Evolutionary conservation across 2,797 vertebrate species (phyloP).

Genomic region (Poecile montanus): DNA sequence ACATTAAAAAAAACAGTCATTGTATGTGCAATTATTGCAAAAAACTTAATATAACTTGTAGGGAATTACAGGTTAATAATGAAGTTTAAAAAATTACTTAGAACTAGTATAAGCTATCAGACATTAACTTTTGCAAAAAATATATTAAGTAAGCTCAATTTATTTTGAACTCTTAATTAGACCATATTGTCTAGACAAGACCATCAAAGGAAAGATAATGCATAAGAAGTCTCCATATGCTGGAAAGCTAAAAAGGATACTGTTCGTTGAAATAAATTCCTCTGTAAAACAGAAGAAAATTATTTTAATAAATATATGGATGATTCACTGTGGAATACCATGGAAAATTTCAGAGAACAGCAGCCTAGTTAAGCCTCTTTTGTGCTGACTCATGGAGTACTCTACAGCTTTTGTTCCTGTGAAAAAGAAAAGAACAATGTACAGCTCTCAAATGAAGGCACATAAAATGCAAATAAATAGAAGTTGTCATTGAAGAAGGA

Average conservation of each 20-base stretch:
- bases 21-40: neutral
- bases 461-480: neutral
- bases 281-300: neutral
- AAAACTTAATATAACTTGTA: rapidly evolving
- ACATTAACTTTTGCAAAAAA: neutral
- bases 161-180: neutral
- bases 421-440: neutral
- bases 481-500: neutral
- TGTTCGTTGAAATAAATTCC: neutral
- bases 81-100: neutral
- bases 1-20: neutral
- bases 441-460: neutral
- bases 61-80: neutral
- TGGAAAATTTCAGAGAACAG: neutral
- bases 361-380: neutral
- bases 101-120: neutral
- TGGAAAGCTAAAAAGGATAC: neutral
- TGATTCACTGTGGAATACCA: neutral
- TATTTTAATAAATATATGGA: neutral
- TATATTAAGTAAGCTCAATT: rapidly evolving
- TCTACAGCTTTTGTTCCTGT: neutral
- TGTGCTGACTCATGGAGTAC: neutral
- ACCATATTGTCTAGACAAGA: neutral
- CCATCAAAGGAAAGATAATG: neutral
- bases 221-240: neutral